phyloP scores from a whole-genome alignment of 2,113 vertebrate genomes.

The pig (Sus scrofa) region T2T-Sscrofa CM000812.6:233118001-233118500 shows the following conservation, averaged over 20 bases:
- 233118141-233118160: constrained; percentile 55
- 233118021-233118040: constrained; percentile 58
- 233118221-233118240: constrained; percentile 44
- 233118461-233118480: no score
- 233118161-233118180: constrained; percentile 52
- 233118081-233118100: constrained; percentile 60
- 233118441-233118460: no score
- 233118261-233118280: background rate
- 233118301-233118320: constrained; percentile 4
- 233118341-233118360: background rate
- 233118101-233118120: constrained; percentile 59
- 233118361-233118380: no score
- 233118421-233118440: no score
- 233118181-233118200: constrained; percentile 46
- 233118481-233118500: no score
- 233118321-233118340: constrained; percentile 37
- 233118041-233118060: background rate
- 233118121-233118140: constrained; percentile 58
- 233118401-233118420: no score
- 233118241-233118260: constrained; percentile 53
- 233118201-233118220: constrained; percentile 53
- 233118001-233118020: constrained; percentile 66
- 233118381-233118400: no score
- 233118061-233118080: constrained; percentile 56
- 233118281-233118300: constrained; percentile 38